Evolutionary conservation across 2,113 vertebrate species (phyloP).

Genomic region (Heterotilapia buettikoferi): DNA sequence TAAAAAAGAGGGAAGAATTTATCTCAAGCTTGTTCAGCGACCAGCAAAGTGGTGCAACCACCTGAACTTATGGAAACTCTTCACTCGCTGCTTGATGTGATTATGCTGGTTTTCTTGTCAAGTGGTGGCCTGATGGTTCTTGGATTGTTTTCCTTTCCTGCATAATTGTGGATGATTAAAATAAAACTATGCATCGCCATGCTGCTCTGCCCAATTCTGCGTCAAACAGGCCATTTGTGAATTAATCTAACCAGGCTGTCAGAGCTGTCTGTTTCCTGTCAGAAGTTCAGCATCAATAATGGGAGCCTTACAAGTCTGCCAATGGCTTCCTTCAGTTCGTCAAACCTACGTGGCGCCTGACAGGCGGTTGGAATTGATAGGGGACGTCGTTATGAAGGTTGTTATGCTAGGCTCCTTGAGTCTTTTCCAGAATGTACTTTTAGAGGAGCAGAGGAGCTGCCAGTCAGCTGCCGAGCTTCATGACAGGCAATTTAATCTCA

Average conservation of each 20-base stretch:
- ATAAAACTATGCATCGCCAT: neutral
- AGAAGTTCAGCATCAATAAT: conserved; percentile 39
- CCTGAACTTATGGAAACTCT: conserved; percentile 17
- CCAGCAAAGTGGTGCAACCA: conserved; percentile 10
- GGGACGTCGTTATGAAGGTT: conserved; percentile 47
- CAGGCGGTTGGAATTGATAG: conserved; percentile 39
- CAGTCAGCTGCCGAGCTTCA: conserved; percentile 44
- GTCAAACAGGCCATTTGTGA: conserved; percentile 25
- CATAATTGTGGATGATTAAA: conserved; percentile 37
- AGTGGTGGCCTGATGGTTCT: conserved; percentile 7
- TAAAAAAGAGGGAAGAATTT: conserved; percentile 3
- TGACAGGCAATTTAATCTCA: conserved; percentile 66
- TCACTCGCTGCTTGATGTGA: conserved; percentile 9
- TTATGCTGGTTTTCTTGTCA: conserved; percentile 27
- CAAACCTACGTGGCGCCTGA: conserved; percentile 17
- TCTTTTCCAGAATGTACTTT: conserved; percentile 47
- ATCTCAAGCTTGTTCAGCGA: neutral
- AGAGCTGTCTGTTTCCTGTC: conserved; percentile 23
- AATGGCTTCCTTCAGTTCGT: conserved; percentile 12
- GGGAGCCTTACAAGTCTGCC: conserved; percentile 11
- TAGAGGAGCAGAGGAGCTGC: conserved; percentile 55
- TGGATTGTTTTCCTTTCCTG: conserved; percentile 15
- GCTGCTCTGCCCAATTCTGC: neutral
- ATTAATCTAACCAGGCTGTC: conserved; percentile 29
- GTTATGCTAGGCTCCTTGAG: conserved; percentile 37